A percentile compares a stretch with the other conserved stretches of the same genome.
Conservation (phyloP, 1,140 invertebrate genomes). For the Ips typographus region DNA sequence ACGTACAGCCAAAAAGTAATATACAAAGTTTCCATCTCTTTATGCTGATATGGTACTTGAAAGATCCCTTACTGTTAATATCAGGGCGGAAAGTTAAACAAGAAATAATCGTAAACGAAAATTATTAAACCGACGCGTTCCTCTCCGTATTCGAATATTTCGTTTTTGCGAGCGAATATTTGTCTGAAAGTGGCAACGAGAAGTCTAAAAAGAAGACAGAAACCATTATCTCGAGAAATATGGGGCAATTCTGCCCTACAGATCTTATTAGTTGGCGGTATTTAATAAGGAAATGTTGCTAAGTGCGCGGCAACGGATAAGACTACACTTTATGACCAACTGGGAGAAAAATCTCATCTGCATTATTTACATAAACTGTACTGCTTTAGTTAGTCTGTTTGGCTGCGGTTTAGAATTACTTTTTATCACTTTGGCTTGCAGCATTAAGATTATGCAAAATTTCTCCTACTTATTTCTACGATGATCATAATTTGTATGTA, state of each 20-base stretch:
- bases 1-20: background rate
- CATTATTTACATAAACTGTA: conserved; percentile 52
- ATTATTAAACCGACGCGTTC: conserved; percentile 33
- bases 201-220: conserved; percentile 38
- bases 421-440: conserved; percentile 12
- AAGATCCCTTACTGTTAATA: background rate
- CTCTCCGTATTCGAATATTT: conserved; percentile 24
- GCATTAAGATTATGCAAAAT: conserved; percentile 2
- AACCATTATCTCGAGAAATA: conserved; percentile 45
- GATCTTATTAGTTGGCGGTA: conserved; percentile 50
- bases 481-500: background rate
- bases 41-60: conserved; percentile 2
- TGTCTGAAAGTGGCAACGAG: conserved; percentile 36
- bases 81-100: conserved; percentile 18
- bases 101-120: conserved; percentile 34
- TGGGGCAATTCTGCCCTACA: conserved; percentile 45
- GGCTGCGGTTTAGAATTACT: conserved; percentile 27
- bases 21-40: background rate
- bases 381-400: conserved; percentile 33
- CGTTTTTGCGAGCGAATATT: conserved; percentile 32
- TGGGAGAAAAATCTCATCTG: conserved; percentile 51
- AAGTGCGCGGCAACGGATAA: conserved; percentile 46
- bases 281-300: conserved; percentile 50
- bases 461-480: background rate
- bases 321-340: conserved; percentile 47